Conservation (phyloP, 2,888 invertebrate genomes). For the Drosophila rubida region DNA sequence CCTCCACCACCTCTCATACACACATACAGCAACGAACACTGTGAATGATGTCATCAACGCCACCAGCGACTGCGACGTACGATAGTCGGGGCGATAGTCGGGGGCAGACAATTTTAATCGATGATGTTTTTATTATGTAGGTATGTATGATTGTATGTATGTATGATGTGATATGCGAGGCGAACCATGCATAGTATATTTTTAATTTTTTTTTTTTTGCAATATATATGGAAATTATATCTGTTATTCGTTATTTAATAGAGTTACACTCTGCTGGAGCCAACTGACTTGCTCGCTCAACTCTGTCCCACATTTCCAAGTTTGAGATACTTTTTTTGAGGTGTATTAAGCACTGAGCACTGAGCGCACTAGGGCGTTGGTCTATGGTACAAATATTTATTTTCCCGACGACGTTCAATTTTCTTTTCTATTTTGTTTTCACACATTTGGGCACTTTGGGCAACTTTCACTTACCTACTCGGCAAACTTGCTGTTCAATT, state of each 20-base stretch:
- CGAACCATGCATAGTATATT: conserved; percentile 16
- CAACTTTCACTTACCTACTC: conserved; percentile 71
- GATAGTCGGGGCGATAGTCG: conserved; percentile 39
- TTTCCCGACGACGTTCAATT: conserved; percentile 33
- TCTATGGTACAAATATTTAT: conserved; percentile 42
- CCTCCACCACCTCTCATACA: conserved; percentile 19
- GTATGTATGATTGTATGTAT: conserved; percentile 11
- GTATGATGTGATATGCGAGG: conserved; percentile 5
- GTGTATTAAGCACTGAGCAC: conserved; percentile 24
- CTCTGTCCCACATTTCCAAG: conserved; percentile 58
- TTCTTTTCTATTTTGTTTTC: conserved; percentile 52
- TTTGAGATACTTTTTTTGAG: conserved; percentile 64
- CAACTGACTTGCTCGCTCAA: conserved; percentile 18
- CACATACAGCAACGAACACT: conserved; percentile 24
- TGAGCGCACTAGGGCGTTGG: conserved; percentile 66
- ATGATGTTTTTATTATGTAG: conserved; percentile 72
- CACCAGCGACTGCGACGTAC: conserved; percentile 39
- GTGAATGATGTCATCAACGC: conserved; percentile 76
- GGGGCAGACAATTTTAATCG: conserved; percentile 73
- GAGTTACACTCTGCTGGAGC: conserved; percentile 26
- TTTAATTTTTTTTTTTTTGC: not conserved
- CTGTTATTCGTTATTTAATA: conserved; percentile 45
- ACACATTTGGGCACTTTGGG: conserved; percentile 34
- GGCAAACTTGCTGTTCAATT: conserved; percentile 63
- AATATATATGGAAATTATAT: conserved; percentile 37